Percentiles rank a stretch among this genome's conserved stretches.
phyloP scores from a whole-genome alignment of 1,140 invertebrate species.

The Ostrea denselamellosa region DNA sequence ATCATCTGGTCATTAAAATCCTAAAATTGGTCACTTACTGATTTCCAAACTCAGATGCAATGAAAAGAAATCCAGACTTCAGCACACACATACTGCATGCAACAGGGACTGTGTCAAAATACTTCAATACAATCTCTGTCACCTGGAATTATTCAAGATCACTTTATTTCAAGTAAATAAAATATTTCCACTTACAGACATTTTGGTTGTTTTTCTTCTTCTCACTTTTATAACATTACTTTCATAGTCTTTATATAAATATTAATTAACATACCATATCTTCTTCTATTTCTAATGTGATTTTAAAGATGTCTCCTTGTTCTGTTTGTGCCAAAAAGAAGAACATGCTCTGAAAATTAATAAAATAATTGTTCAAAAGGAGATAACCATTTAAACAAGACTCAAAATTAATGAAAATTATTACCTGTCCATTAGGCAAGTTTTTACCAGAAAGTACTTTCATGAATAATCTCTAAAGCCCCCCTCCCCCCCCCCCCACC shows the following conservation, averaged over 20 bases:
- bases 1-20: background rate
- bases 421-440: no score
- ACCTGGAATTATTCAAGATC: slow-evolving; percentile 79
- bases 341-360: slow-evolving; percentile 89
- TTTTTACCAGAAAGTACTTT: no score
- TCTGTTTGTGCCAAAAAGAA: slow-evolving; percentile 93
- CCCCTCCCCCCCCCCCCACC: no score
- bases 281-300: slow-evolving; percentile 97
- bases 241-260: background rate
- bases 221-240: no score
- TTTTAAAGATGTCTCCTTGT: slow-evolving; percentile 83
- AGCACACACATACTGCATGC: slow-evolving; percentile 97
- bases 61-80: slow-evolving; percentile 99
- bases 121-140: slow-evolving; percentile 99
- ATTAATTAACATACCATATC: slow-evolving; percentile 87
- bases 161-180: no score
- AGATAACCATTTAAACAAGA: background rate
- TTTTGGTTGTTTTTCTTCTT: no score
- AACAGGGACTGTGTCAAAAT: slow-evolving; percentile 99
- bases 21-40: slow-evolving; percentile 87
- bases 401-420: no score
- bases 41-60: slow-evolving; percentile 99
- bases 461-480: no score
- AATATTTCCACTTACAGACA: no score
- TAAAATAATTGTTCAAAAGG: slow-evolving; percentile 41